phyloP scores from a whole-genome alignment of 2,888 invertebrate species.

The Pandemis corylana region DNA sequence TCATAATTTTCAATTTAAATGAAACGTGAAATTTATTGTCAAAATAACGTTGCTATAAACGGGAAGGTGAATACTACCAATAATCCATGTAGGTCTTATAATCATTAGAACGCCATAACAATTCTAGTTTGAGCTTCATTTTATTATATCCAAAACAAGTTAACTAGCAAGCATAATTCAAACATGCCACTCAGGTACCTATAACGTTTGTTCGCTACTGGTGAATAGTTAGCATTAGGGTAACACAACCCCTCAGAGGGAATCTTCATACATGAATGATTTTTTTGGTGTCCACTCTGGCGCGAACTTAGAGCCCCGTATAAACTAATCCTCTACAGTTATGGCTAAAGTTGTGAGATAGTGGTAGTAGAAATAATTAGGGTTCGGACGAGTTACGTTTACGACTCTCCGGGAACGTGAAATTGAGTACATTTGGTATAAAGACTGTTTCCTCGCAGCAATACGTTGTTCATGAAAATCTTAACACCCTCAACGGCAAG shows the following conservation, averaged over 20 bases:
- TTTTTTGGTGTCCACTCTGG: conserved; percentile 41
- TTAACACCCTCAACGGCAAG: background rate
- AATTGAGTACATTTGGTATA: conserved; percentile 6
- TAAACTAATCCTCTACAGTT: conserved; percentile 37
- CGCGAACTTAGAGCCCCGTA: conserved; percentile 37
- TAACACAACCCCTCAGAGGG: conserved; percentile 36
- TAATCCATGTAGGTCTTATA: too few relatives aligned
- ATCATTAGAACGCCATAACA: background rate
- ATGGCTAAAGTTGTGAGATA: conserved; percentile 33
- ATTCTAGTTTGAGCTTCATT: too few relatives aligned
- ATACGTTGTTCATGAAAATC: conserved; percentile 1
- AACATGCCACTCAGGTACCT: background rate
- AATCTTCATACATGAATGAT: conserved; percentile 41
- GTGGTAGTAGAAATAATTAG: conserved; percentile 22
- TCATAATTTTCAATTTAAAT: conserved; percentile 1
- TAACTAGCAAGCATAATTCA: background rate
- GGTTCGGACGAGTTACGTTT: conserved; percentile 13
- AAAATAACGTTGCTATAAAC: too few relatives aligned
- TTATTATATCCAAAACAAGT: background rate
- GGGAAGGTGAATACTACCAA: too few relatives aligned
- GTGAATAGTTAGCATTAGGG: conserved; percentile 38
- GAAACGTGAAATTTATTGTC: too few relatives aligned
- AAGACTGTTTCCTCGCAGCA: background rate
- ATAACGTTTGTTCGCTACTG: conserved; percentile 14
- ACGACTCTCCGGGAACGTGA: background rate